A percentile compares a stretch with the other conserved stretches of the same genome.
These are phyloP conservation scores for Hirtodrosophila histrioides DNA, from an alignment of 2,888 invertebrate genomes.

Conservation along the genomic window DNA sequence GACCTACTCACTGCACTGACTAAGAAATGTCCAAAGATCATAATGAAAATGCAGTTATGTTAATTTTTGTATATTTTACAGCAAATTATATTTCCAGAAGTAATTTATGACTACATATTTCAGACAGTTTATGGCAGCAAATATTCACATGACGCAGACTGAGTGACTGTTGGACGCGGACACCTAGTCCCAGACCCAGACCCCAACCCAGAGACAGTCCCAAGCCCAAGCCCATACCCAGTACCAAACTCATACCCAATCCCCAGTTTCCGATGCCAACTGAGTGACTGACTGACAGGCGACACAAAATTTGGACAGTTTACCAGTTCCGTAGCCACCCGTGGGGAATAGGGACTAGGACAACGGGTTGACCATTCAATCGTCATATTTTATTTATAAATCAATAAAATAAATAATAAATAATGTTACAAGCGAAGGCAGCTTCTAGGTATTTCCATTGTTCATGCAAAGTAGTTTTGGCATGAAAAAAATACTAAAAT, in stretches of 20 bases:
- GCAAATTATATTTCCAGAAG: slow-evolving; percentile 8
- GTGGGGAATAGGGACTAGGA: slow-evolving; percentile 28
- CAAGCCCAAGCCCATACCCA: not conserved
- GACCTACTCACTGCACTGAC: slow-evolving; percentile 9
- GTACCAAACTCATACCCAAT: not conserved
- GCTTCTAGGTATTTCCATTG: slow-evolving; percentile 32
- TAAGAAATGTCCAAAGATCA: slow-evolving; percentile 38
- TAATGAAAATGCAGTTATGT: slow-evolving; percentile 71
- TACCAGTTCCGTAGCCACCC: slow-evolving; percentile 40
- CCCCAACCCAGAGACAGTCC: not conserved
- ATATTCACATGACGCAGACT: slow-evolving; percentile 55
- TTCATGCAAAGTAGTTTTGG: slow-evolving; percentile 37
- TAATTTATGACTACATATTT: slow-evolving; percentile 73
- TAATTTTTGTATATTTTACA: slow-evolving; percentile 58
- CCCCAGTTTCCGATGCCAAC: not conserved
- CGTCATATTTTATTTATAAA: slow-evolving; percentile 53
- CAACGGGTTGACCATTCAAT: not conserved
- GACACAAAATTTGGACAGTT: slow-evolving; percentile 59
- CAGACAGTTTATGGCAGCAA: slow-evolving; percentile 61
- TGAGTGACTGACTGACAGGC: slow-evolving; percentile 39
- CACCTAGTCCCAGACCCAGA: not conserved
- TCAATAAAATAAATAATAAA: slow-evolving; percentile 40
- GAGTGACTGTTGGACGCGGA: slow-evolving; percentile 23
- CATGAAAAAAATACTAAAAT: slow-evolving; percentile 55
- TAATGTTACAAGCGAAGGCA: slow-evolving; percentile 10